Base-by-base conservation (phyloP, 1,140 invertebrate genomes). In the Alviniconcha marisindica region DNA sequence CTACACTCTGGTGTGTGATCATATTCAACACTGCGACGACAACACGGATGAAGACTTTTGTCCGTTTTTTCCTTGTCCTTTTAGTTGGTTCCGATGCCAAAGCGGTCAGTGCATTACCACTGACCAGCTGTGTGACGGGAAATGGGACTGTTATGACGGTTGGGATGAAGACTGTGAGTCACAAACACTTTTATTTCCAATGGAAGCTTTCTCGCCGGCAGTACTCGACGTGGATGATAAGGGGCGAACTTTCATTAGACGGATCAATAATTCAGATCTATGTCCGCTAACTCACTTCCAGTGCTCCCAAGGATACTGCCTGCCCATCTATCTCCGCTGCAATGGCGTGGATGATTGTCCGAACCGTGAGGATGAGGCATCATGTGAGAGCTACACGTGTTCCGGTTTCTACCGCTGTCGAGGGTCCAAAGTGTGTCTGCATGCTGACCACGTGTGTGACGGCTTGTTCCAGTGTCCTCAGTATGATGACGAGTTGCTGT, bases 341-440 rank as follows among this genome's bases (percentile, higher is more conserved):
- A 84, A 84, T 73, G 83, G 83, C 28, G 36, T 81, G 36, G 15
- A 51, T 5, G 83, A 84, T 71, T 84, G 83, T 36, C 83, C 71
- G 0, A 28, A 38, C 31, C 48, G 54, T 12, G 78, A 84, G 36
- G 77, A 79, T n/a, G 77, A 79, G 56, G 56, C 54, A 5, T 15
- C 2, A 14, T 79, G 54, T 60, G 33, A 79, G 18, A 40, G 51
- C 36, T 60, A 79, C 77, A 21, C 31, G 2, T 79, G 77, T 63
- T 54, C 77, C 14, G 77, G 77, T 4, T 24, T 79, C 24, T 79
- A 79, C 36, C 51, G 77, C 33, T 79, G 77, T 63, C 38, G 36
- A 14, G 33, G 14, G 0, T 42, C 54, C 15, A 40, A 2, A 2
- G 56, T 79, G 21, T 79, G 77, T 63, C 38, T 79, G 33, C 54